phyloP scores from a whole-genome alignment of 1,140 invertebrate species.

The Augochlora pura region DNA sequence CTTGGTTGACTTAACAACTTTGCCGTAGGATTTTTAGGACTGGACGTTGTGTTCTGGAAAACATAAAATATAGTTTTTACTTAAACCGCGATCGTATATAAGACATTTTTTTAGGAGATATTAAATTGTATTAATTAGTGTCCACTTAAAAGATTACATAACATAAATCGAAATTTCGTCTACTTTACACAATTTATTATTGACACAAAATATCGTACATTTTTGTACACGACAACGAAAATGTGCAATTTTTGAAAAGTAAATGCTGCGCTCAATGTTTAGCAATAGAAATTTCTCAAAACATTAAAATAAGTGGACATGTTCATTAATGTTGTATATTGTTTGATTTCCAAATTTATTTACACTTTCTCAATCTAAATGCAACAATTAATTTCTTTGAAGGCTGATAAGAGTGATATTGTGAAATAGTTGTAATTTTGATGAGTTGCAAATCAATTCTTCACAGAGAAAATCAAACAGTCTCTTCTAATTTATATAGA shows the following conservation, averaged over 20 bases:
- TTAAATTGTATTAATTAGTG: constrained; percentile 22
- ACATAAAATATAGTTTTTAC: constrained; percentile 40
- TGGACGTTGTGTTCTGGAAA: constrained; percentile 81
- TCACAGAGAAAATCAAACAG: neutral
- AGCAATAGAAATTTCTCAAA: constrained; percentile 1
- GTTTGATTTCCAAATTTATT: neutral
- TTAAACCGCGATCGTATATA: neutral
- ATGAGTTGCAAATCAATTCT: neutral
- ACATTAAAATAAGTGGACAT: neutral
- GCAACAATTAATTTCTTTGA: neutral
- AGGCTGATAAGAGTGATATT: neutral
- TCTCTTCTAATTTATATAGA: too few relatives aligned
- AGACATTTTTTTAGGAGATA: constrained; percentile 6
- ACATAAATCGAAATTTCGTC: constrained; percentile 18
- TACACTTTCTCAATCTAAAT: neutral
- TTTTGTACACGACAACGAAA: neutral
- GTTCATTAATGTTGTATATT: neutral
- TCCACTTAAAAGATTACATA: constrained; percentile 28
- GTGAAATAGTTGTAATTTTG: neutral
- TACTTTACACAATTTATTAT: neutral
- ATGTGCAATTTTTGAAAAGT: neutral
- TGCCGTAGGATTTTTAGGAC: constrained; percentile 77
- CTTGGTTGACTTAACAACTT: constrained; percentile 88
- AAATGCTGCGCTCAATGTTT: neutral
- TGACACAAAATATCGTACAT: neutral